Conservation (phyloP, 1,140 invertebrate species). For the Popillia japonica region DNA sequence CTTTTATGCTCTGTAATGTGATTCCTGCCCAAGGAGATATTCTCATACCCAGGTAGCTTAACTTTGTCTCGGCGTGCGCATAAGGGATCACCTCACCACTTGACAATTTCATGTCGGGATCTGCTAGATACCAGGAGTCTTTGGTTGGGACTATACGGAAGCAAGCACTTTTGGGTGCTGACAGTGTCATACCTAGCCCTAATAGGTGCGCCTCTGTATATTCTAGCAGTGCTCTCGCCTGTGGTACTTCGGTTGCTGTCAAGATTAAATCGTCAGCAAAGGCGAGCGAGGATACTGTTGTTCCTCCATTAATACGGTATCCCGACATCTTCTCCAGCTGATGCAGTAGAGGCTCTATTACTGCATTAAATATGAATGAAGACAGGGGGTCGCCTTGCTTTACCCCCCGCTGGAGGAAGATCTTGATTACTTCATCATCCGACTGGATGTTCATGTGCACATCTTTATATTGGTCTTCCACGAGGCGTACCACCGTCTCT, state of each 20-base stretch:
- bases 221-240: conserved; percentile 38
- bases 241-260: conserved; percentile 35
- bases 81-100: conserved; percentile 43
- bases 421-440: background rate
- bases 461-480: conserved; percentile 38
- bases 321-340: conserved; percentile 41
- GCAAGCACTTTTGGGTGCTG: conserved; percentile 47
- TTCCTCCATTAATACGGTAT: conserved; percentile 3
- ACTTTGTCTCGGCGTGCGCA: conserved; percentile 34
- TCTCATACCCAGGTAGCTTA: conserved; percentile 48
- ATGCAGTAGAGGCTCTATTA: conserved; percentile 41
- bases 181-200: conserved; percentile 41
- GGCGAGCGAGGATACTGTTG: conserved; percentile 41
- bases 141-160: conserved; percentile 44
- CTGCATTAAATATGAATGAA: conserved; percentile 39
- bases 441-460: conserved; percentile 36
- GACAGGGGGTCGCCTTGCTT: conserved; percentile 42
- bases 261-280: conserved; percentile 45
- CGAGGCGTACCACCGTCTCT: conserved; percentile 40
- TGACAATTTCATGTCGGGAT: conserved; percentile 43
- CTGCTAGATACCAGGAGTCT: conserved; percentile 46
- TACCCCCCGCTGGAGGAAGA: conserved; percentile 37
- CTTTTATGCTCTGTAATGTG: conserved; percentile 22
- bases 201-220: conserved; percentile 41
- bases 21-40: conserved; percentile 49